These are phyloP conservation scores for Patella vulgata DNA, from an alignment of 1,140 invertebrate genomes.

Conservation along the genomic window DNA sequence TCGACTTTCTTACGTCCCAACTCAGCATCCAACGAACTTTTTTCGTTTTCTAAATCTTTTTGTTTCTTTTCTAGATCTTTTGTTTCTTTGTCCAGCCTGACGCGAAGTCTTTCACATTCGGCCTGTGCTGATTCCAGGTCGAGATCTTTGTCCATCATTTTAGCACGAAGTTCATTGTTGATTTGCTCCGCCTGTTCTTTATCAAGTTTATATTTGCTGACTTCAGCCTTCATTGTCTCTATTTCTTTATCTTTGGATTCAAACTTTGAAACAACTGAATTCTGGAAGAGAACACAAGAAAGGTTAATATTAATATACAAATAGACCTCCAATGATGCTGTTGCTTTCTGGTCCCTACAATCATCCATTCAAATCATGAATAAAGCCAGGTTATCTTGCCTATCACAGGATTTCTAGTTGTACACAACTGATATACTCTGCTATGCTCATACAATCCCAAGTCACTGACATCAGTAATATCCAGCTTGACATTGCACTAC, in stretches of 20 bases:
- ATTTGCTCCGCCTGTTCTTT: constrained; percentile 8
- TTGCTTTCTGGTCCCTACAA: constrained; percentile 2
- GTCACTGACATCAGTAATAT: no score
- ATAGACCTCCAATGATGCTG: no score
- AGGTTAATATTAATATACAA: no score
- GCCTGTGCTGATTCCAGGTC: constrained; percentile 13
- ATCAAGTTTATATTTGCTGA: constrained; percentile 11
- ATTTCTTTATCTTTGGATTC: constrained; percentile 21
- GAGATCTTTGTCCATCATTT: constrained; percentile 29
- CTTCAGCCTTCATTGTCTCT: constrained; percentile 12
- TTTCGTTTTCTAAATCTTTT: constrained; percentile 1
- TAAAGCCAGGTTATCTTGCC: no score
- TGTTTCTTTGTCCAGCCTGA: neutral
- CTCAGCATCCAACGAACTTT: neutral
- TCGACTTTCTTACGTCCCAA: neutral
- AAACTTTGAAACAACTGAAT: constrained; percentile 2
- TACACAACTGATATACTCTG: no score
- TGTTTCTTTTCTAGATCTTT: constrained; percentile 4
- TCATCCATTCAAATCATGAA: neutral
- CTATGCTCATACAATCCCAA: no score
- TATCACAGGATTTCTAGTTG: no score
- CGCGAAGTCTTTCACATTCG: constrained; percentile 5
- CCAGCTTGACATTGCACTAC: no score
- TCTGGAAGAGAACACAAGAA: no score
- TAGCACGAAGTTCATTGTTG: constrained; percentile 19